Evolutionary conservation across 1,140 invertebrate species (phyloP).

Genomic region (Halyomorpha halys): DNA sequence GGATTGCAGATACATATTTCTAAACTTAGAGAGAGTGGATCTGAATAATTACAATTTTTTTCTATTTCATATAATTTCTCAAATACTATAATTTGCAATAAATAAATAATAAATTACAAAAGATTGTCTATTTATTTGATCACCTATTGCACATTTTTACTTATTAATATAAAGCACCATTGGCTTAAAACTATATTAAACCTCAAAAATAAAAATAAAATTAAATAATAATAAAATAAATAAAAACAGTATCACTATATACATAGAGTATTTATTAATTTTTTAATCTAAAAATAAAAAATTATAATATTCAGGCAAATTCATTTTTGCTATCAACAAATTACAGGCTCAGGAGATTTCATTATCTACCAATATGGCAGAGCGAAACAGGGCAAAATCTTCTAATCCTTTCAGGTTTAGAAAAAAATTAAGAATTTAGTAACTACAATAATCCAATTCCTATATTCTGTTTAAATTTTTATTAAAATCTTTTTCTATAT

Average conservation of each 20-base stretch:
- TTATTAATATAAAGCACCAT: slow-evolving; percentile 17
- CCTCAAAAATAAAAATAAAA: no score
- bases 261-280: not conserved
- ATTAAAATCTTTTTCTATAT: slow-evolving; percentile 4
- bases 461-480: not conserved
- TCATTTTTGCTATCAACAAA: not conserved
- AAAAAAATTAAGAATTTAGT: not conserved
- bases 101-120: not conserved
- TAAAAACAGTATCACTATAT: not conserved
- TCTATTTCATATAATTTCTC: not conserved
- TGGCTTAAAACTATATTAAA: slow-evolving; percentile 9
- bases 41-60: not conserved
- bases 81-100: not conserved
- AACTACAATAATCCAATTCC: not conserved
- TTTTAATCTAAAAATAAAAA: slow-evolving; percentile 2
- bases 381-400: not conserved
- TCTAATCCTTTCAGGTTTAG: not conserved
- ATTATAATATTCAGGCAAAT: not conserved
- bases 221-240: not conserved
- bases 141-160: slow-evolving; percentile 8
- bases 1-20: not conserved
- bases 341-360: not conserved
- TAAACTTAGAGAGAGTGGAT: not conserved
- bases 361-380: slow-evolving; percentile 16
- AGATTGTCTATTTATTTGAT: slow-evolving; percentile 9